A percentile compares a stretch with the other conserved stretches of the same genome.
phyloP scores from a whole-genome alignment of 2,797 vertebrate species.

The Vultur gryphus region DNA sequence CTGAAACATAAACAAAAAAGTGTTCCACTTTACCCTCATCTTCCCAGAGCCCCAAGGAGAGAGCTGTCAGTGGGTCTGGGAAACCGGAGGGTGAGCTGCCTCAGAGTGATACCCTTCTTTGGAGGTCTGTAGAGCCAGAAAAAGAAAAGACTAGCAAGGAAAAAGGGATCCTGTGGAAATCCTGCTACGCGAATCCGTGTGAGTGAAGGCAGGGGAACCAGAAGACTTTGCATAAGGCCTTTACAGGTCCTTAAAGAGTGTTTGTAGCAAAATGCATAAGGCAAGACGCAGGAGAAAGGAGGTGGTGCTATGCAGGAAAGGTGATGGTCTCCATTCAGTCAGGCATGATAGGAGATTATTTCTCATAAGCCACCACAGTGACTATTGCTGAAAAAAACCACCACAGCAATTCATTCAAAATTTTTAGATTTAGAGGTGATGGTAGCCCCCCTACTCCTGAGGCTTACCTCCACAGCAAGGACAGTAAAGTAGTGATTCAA shows the following conservation, averaged over 20 bases:
- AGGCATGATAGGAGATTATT: not conserved
- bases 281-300: not conserved
- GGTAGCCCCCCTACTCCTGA: not conserved
- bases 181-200: not conserved
- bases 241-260: not conserved
- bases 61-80: not conserved
- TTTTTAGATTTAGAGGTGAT: not conserved
- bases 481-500: not conserved
- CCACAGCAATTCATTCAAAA: not conserved
- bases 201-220: not conserved
- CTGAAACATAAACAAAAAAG: not conserved
- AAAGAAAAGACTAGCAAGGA: not conserved
- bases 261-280: not conserved
- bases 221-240: not conserved
- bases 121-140: not conserved
- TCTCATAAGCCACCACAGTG: not conserved
- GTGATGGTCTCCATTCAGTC: not conserved
- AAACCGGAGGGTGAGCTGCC: not conserved
- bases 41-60: not conserved
- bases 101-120: not conserved
- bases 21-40: not conserved
- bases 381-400: not conserved
- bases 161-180: not conserved
- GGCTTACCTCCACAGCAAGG: not conserved
- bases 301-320: not conserved